Base-by-base conservation (phyloP, 1,140 invertebrate genomes). In the Dinothrombium tinctorium region DNA sequence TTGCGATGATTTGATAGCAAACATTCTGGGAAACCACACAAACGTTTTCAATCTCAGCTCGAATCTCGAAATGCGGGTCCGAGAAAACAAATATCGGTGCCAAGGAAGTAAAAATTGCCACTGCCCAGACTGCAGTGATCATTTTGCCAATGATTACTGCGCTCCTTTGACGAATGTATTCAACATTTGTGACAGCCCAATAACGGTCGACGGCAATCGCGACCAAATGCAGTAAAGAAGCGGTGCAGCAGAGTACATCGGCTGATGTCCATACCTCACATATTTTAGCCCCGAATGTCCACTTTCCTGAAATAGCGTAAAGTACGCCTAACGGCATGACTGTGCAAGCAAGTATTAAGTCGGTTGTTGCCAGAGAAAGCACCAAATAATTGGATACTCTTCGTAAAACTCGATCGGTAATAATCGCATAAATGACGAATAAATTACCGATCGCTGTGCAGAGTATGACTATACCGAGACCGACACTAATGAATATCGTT, bases 1-100 rank as follows among this genome's bases (percentile, higher is more conserved):
- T 89, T n/a, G 81, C 83, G 50, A 68, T 68, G n/a, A 67, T 62
- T 56, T 72, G 69, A 54, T 70, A 95, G 33, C 74, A 74, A 17
- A 92, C 68, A 58, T 90, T 78, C 63, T 96, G 86, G 50, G 80
- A 89, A 35, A 94, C 77, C 48, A 86, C 65, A 65, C 90, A 96
- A 51, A 72, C 70, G 50, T 81, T 73, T 47, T 79, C 69, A 14
- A 51, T 41, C 29, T 72, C 69, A 49, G 89, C 79, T 45, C 83
- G 69, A 39, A 72, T 66, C 51, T 79, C 59, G 59, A 78, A 84
- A 45, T 76, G 74, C 0, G 75, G 72, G 65, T 87, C 82, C 58
- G 86, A 86, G 80, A 46, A 77, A 60, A 43, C 78, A 32, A 95
- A 66, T 22, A 84, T 59, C 0, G 84, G 83, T 1, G 81, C 80